Base-by-base conservation (phyloP, 2,113 vertebrate genomes). In the Uria aalge region DNA sequence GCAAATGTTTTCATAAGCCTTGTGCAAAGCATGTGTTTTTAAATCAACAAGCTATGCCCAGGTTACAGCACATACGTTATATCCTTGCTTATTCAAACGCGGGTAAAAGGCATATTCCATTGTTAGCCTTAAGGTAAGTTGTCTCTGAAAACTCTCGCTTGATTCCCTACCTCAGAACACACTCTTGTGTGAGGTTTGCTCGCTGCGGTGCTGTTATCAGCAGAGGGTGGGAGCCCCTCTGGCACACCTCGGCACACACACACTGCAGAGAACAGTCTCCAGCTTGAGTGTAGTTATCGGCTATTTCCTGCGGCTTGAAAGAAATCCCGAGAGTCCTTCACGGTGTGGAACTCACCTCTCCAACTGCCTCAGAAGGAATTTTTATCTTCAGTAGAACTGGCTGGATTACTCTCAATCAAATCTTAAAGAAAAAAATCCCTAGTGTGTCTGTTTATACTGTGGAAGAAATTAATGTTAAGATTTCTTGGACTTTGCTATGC, bases 11-110 rank as follows among this genome's bases (percentile, higher is more conserved):
- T n/a, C 45, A n/a, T 29, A 41, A 52, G 50, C 26, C 43, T 79
- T 38, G 67, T 62, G 63, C 50, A 50, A 88, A 32, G 5, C 24
- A 9, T 1, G 9, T 41, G 52, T 3, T 45, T 71, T 85, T 50
- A 38, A 72, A 67, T 16, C 48, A 85, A 40, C 21, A 60, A 14
- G 48, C 88, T n/a, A 6, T 71, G 53, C 22, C 62, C 75, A 82
- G 26, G 23, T 17, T 38, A 22, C 0, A 0, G 43, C 36, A 75
- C 57, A 9, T 21, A 27, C 13, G 1, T 47, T 67, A 27, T 4
- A 55, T 15, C 53, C 45, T 52, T 48, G 40, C 40, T 60, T 41
- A 52, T 34, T 57, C 60, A 30, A 1, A 15, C 3, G 3, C 0
- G 2, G 47, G 52, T 38, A 27, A 50, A 67, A 77, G 83, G 29